Base-by-base conservation (phyloP, 2,797 vertebrate genomes). In the Chelonia mydas region DNA sequence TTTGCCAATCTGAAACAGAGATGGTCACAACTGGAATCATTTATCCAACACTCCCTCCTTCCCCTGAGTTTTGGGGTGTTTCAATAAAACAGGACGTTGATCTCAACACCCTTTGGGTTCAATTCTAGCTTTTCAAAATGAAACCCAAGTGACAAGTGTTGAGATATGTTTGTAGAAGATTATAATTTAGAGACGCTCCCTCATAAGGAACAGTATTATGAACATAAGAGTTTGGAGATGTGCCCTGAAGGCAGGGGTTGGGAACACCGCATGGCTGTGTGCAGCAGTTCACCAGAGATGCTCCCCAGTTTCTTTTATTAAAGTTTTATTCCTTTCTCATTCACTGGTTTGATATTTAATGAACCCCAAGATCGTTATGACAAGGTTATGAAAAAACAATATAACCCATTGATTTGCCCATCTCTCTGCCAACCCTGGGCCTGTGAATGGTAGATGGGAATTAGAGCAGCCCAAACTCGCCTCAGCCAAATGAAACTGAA, bases 51-150 rank as follows among this genome's bases (percentile, higher is more conserved):
- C 95, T 92, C 95, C 91, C 94, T 81, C 96, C 91, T 97, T 97
- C 92, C 95, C 90, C 86, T 96, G 91, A 97, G 95, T 93, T 87
- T 96, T 94, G 90, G 72, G 90, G 90, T 31, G 57, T 92, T 95
- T 96, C 97, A 96, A 92, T 89, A 96, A 84, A 47, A 92, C 94
- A 95, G 61, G 0, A 85, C 96, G 95, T 97, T 97, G 96, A 96
- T 97, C 96, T 96, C 91, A 87, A 89, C 91, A 96, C 96, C 92
- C 85, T 94, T 95, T 96, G 91, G 96, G 95, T 97, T 97, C 95
- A 93, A 96, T 94, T 96, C 88, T 59, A 91, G 92, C 96, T 93
- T 95, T 97, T 92, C 96, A 97, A 96, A 96, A 97, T 82, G 65
- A 96, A 97, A 97, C 96, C 96, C 96, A 97, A 59, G 57, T 33